These are phyloP conservation scores for Fabriciana adippe DNA, from an alignment of 2,888 invertebrate genomes.

Conservation along the genomic window DNA sequence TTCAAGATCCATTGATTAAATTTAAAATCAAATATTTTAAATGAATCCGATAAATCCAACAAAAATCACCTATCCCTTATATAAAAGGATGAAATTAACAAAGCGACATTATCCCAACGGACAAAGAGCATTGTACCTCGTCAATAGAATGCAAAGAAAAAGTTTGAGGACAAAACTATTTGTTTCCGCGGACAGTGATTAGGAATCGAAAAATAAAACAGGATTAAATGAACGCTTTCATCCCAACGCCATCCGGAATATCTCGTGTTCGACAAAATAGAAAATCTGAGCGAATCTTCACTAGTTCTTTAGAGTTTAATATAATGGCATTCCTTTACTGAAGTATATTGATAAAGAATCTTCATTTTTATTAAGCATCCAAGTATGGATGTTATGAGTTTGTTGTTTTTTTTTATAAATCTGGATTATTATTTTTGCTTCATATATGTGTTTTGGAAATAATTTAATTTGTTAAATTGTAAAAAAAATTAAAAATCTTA, in stretches of 20 bases:
- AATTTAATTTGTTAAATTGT: too few species aligned
- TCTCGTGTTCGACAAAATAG: constrained; percentile 30
- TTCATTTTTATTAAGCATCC: not conserved
- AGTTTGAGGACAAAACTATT: constrained; percentile 19
- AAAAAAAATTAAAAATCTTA: too few species aligned
- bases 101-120: constrained; percentile 18
- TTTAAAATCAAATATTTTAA: too few species aligned
- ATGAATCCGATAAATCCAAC: not conserved
- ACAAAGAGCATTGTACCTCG: constrained; percentile 23
- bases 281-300: constrained; percentile 27
- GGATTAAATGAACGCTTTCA: constrained; percentile 31
- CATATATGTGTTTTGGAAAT: too few species aligned
- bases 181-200: constrained; percentile 35
- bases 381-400: not conserved
- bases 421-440: too few species aligned
- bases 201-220: constrained; percentile 31
- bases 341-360: not conserved
- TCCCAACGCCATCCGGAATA: constrained; percentile 29
- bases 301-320: constrained; percentile 10
- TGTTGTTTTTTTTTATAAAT: too few species aligned
- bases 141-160: constrained; percentile 30
- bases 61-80: not conserved
- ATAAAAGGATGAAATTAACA: not conserved
- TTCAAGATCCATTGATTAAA: too few species aligned
- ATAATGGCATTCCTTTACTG: constrained; percentile 10